Evolutionary conservation across 1,140 invertebrate species (phyloP).

Genomic region (Globodera rostochiensis): DNA sequence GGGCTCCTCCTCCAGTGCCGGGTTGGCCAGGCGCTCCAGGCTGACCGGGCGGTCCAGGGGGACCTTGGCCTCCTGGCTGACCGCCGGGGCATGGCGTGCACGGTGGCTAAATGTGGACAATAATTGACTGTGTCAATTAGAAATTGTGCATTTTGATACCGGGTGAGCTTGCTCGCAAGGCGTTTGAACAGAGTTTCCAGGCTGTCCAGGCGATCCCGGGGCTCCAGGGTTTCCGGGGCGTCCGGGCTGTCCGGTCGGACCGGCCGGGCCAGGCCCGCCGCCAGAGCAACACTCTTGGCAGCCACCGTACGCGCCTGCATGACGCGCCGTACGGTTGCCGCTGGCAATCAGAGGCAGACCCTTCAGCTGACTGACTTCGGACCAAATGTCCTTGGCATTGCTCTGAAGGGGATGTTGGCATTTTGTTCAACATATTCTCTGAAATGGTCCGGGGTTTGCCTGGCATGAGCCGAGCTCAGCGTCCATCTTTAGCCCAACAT

Average conservation of each 20-base stretch:
- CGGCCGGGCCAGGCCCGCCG: slow-evolving; percentile 44
- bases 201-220: slow-evolving; percentile 30
- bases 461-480: slow-evolving; percentile 57
- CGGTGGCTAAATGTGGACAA: slow-evolving; percentile 28
- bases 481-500: slow-evolving; percentile 59
- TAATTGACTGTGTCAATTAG: background rate
- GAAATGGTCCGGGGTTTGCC: slow-evolving; percentile 30
- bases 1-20: slow-evolving; percentile 4
- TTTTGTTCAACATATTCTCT: background rate
- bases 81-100: slow-evolving; percentile 45
- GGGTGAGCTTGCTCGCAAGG: slow-evolving; percentile 17
- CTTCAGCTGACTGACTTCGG: slow-evolving; percentile 60
- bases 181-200: slow-evolving; percentile 18
- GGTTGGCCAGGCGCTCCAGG: background rate
- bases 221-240: slow-evolving; percentile 57
- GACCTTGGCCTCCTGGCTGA: slow-evolving; percentile 45
- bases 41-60: slow-evolving; percentile 50
- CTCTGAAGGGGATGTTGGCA: slow-evolving; percentile 36
- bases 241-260: slow-evolving; percentile 54
- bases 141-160: background rate
- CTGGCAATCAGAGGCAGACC: slow-evolving; percentile 52
- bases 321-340: slow-evolving; percentile 56
- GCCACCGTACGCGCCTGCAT: slow-evolving; percentile 35
- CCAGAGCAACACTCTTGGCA: slow-evolving; percentile 52
- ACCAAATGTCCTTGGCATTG: slow-evolving; percentile 64